Evolutionary conservation across 2,113 vertebrate genomes (phyloP).

Genomic region (Microtus montanus): DNA sequence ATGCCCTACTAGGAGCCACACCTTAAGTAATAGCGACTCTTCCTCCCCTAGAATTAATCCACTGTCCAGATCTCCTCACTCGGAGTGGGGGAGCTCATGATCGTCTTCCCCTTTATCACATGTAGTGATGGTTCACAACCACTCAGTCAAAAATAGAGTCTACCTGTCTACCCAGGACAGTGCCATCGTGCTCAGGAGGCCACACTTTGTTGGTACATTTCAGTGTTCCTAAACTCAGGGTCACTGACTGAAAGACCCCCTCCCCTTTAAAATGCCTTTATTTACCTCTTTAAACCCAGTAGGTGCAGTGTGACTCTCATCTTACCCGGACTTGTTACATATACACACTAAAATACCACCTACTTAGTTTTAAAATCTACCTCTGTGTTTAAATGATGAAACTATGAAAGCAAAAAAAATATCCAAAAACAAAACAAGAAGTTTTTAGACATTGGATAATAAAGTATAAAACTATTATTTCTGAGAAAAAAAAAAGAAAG

Average conservation of each 20-base stretch:
- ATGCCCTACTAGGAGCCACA: too few species aligned
- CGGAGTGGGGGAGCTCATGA: not conserved
- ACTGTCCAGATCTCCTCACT: not conserved
- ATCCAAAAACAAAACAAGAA: not conserved
- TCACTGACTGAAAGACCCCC: not conserved
- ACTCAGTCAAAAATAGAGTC: not conserved
- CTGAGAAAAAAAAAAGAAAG: not conserved
- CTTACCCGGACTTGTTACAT: not conserved
- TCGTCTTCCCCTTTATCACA: not conserved
- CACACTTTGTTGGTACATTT: not conserved
- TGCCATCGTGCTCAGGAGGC: not conserved
- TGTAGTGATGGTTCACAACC: not conserved
- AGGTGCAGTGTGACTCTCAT: not conserved
- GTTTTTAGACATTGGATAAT: not conserved
- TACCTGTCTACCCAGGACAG: not conserved
- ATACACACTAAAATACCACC: not conserved
- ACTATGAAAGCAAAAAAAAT: not conserved
- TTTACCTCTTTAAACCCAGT: not conserved
- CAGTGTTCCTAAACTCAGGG: not conserved
- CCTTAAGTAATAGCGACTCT: too few species aligned
- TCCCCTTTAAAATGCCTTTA: not conserved
- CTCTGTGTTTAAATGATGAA: not conserved
- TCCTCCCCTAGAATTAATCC: not conserved
- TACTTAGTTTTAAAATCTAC: not conserved
- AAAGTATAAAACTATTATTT: slow-evolving; percentile 1